A percentile compares a stretch with the other conserved stretches of the same genome.
These are phyloP conservation scores for Neolamprologus sp. DNA, from an alignment of 2,113 vertebrate species.

Conservation along the genomic window DNA sequence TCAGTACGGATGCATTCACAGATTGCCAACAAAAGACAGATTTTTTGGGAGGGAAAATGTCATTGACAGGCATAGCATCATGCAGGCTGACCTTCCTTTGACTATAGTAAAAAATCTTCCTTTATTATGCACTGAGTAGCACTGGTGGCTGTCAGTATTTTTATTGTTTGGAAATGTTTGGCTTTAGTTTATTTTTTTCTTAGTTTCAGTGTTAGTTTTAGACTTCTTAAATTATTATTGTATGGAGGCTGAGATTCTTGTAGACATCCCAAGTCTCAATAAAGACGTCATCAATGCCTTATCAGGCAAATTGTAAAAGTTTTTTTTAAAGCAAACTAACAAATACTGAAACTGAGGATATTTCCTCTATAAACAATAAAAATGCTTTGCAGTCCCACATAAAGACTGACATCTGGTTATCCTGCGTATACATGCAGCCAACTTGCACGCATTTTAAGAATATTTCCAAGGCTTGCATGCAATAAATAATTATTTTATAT, in stretches of 20 bases:
- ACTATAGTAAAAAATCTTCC: not conserved
- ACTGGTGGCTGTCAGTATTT: not conserved
- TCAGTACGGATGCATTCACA: not conserved
- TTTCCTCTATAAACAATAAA: not conserved
- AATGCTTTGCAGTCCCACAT: not conserved
- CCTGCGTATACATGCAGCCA: fast-evolving
- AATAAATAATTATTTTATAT: not conserved
- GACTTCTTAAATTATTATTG: not conserved
- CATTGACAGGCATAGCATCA: not conserved
- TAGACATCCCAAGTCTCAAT: not conserved
- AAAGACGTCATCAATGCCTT: not conserved
- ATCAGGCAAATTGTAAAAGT: not conserved
- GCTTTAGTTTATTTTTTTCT: not conserved
- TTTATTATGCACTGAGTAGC: not conserved
- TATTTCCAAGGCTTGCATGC: fast-evolving
- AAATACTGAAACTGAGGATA: not conserved
- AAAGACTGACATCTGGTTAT: not conserved
- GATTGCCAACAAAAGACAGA: fast-evolving
- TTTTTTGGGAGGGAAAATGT: fast-evolving
- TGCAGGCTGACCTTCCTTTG: not conserved
- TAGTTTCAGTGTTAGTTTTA: not conserved
- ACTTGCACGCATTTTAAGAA: not conserved
- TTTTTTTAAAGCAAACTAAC: not conserved
- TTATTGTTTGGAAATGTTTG: not conserved
- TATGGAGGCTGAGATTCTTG: not conserved